Conservation (phyloP, 2,113 vertebrate genomes). For the Limnothrissa miodon region DNA sequence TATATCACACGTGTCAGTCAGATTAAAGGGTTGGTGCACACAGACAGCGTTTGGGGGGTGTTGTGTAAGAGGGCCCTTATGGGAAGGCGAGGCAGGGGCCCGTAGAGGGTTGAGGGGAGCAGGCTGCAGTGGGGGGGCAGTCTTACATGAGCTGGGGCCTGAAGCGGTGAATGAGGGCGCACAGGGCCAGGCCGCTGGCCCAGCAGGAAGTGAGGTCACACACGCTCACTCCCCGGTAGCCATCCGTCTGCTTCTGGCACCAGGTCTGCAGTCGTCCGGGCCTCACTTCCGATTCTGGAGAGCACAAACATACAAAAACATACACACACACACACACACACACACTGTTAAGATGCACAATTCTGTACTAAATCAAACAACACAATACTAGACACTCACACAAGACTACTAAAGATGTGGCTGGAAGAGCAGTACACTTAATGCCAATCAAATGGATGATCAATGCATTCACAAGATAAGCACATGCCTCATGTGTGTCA, state of each 20-base stretch:
- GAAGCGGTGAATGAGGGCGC: slow-evolving; percentile 93
- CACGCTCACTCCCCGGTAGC: slow-evolving; percentile 80
- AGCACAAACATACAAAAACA: background rate
- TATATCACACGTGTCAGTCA: background rate
- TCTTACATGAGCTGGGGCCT: slow-evolving; percentile 90
- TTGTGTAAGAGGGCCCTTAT: background rate
- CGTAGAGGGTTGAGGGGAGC: background rate
- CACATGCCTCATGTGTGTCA: background rate
- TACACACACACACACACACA: slow-evolving; percentile 7
- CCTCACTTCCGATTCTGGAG: slow-evolving; percentile 85
- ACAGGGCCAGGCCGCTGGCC: slow-evolving; percentile 85
- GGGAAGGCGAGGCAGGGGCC: no score
- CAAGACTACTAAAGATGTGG: background rate
- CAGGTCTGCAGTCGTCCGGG: slow-evolving; percentile 89
- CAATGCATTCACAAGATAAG: background rate
- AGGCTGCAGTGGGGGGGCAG: background rate
- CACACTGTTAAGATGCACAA: background rate
- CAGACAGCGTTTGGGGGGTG: background rate
- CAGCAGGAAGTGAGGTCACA: slow-evolving; percentile 87
- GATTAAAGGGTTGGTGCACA: background rate
- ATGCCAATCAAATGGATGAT: background rate
- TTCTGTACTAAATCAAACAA: background rate
- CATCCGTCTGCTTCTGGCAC: slow-evolving; percentile 94
- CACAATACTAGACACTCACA: background rate
- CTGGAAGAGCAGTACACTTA: no score